phyloP scores from a whole-genome alignment of 2,797 vertebrate species.

The Catharus ustulatus region DNA sequence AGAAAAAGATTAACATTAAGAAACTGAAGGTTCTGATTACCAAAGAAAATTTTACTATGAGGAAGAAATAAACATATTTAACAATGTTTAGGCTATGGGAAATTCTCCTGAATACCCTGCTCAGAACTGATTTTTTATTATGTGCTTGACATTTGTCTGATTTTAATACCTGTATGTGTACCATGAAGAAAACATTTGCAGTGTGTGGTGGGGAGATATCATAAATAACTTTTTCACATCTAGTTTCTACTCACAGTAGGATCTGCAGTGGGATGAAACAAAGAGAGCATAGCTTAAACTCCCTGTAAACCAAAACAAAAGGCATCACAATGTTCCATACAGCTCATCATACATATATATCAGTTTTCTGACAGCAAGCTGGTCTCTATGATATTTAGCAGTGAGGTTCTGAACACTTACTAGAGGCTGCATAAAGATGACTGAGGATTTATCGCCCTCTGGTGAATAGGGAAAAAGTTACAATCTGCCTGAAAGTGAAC shows the following conservation, averaged over 20 bases:
- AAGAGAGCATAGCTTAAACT: neutral
- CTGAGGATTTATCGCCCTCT: conserved; percentile 58
- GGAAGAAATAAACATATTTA: neutral
- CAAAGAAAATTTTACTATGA: neutral
- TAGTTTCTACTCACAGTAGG: neutral
- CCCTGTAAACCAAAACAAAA: neutral
- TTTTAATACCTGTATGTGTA: neutral
- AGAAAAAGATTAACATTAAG: neutral
- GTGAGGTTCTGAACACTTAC: neutral
- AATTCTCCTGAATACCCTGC: neutral
- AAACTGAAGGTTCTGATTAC: neutral
- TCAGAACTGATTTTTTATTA: neutral
- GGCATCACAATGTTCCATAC: neutral
- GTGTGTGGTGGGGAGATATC: neutral
- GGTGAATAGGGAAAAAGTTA: conserved; percentile 1
- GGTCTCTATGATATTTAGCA: neutral
- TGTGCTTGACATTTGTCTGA: neutral
- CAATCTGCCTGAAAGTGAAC: neutral
- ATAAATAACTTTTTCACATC: neutral
- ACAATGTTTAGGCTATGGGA: neutral
- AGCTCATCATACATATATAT: neutral
- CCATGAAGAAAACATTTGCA: neutral
- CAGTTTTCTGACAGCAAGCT: neutral
- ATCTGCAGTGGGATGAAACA: neutral
- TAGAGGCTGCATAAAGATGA: neutral